Evolutionary conservation across 2,113 vertebrate species (phyloP).

Genomic region (Lanius ludovicianus): DNA sequence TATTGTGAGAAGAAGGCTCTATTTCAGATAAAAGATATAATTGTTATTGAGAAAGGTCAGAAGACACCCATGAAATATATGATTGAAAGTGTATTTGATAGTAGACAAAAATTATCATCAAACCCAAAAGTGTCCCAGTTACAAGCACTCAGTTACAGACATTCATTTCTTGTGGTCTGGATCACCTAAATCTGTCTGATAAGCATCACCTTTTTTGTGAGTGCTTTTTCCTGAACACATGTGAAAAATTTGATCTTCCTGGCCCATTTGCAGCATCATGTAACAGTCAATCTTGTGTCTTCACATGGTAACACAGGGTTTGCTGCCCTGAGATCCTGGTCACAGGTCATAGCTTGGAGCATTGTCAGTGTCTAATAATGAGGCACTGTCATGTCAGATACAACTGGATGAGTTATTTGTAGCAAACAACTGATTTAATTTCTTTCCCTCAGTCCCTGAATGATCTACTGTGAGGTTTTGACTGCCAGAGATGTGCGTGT

Average conservation of each 20-base stretch:
- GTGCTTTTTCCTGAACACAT: background rate
- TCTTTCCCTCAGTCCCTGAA: background rate
- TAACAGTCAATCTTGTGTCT: rapidly evolving
- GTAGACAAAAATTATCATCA: background rate
- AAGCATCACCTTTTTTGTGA: background rate
- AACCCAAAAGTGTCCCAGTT: background rate
- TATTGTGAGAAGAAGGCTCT: background rate
- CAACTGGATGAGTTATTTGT: slow-evolving; percentile 17
- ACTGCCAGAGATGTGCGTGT: background rate
- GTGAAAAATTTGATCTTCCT: background rate
- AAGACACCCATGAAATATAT: background rate
- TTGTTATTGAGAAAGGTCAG: background rate
- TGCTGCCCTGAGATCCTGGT: background rate
- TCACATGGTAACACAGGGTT: background rate
- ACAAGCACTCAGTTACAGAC: background rate
- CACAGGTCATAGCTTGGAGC: background rate
- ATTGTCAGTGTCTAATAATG: background rate
- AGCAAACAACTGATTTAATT: slow-evolving; percentile 24
- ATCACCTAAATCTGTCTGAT: background rate
- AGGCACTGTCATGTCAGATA: background rate
- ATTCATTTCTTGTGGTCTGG: background rate
- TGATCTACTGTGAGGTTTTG: background rate
- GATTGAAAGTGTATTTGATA: background rate
- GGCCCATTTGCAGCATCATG: background rate
- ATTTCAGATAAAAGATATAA: background rate